Base-by-base conservation (phyloP, 2,113 vertebrate species). In the Nannobrachium achirus region DNA sequence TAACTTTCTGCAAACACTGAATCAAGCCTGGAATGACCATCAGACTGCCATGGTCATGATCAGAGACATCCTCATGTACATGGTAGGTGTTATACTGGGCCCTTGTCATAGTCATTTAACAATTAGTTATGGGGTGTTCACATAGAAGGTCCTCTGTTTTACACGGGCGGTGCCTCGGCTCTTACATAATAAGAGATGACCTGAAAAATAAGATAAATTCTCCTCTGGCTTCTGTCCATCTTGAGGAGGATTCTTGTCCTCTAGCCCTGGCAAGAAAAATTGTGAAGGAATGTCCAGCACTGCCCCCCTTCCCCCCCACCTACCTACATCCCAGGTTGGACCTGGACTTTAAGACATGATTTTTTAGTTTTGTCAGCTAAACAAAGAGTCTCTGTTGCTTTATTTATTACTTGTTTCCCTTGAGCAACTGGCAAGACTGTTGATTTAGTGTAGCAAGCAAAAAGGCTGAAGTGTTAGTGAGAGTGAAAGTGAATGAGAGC, bases 1-100 rank as follows among this genome's bases (percentile, higher is more conserved):
- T 88, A 98, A 97, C 90, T 98, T 98, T 72, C 91, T 99, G 71
- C 95, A 98, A 92, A 97, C 95, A 60, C 87, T 99, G 91, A 98
- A 98, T 86, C 96, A 97, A 90, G 97, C 96, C 0, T 99, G 97
- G 97, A 98, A 97, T 85, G 97, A 98, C 89, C 97, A 99, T 90
- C 96, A 98, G 72, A 98, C 95, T 0, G 96, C 96, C 13, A 98
- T 98, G 96, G 95, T 98, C 78, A 98, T 98, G 97, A 99, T 98
- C 87, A 93, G 96, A 94, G 97, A 99, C 89, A 99, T 99, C 83
- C 89, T 99, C 70, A 98, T 99, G 96, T 98, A 98, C 83, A 98
- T 98, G 97, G 97, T 99, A 81, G 71, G 94, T 92, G 33, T 16
- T 11, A 56, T 50, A 13, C 15, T 62, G 7, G 9, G 45, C n/a